Conservation (phyloP, 2,888 invertebrate genomes). For the Lasius platythorax region DNA sequence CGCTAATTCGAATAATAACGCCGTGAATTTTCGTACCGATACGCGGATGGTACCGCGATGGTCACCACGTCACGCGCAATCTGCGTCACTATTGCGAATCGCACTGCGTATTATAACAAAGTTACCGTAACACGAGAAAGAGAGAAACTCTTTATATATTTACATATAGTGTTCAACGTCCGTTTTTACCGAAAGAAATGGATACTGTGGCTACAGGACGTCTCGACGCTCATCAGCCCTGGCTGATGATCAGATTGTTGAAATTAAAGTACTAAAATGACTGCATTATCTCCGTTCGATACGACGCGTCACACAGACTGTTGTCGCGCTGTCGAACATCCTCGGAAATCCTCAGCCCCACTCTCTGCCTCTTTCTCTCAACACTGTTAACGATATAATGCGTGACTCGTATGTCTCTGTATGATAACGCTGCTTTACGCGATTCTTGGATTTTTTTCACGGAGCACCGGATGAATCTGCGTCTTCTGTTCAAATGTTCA, state of each 20-base stretch:
- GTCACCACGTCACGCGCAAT: constrained; percentile 39
- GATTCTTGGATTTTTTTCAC: background rate
- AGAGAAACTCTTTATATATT: background rate
- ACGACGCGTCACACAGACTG: constrained; percentile 55
- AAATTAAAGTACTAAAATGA: constrained; percentile 14
- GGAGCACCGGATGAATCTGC: background rate
- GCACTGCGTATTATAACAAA: constrained; percentile 58
- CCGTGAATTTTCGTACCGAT: background rate
- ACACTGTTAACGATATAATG: constrained; percentile 27
- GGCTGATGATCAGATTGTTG: constrained; percentile 29
- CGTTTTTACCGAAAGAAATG: constrained; percentile 10
- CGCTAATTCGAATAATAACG: background rate
- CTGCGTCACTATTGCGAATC: constrained; percentile 58
- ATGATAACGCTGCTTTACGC: background rate
- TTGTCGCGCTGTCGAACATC: constrained; percentile 43
- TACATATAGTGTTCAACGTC: background rate
- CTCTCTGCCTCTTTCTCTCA: constrained; percentile 57
- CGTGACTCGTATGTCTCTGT: background rate
- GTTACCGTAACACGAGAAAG: constrained; percentile 8
- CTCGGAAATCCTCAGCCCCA: constrained; percentile 65
- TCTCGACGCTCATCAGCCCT: constrained; percentile 23
- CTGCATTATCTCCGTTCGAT: constrained; percentile 62
- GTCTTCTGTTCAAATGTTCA: background rate
- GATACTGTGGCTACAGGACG: background rate
- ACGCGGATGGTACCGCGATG: background rate